These are phyloP conservation scores for Slavum lentiscoides DNA, from an alignment of 2,888 invertebrate genomes.

Conservation along the genomic window DNA sequence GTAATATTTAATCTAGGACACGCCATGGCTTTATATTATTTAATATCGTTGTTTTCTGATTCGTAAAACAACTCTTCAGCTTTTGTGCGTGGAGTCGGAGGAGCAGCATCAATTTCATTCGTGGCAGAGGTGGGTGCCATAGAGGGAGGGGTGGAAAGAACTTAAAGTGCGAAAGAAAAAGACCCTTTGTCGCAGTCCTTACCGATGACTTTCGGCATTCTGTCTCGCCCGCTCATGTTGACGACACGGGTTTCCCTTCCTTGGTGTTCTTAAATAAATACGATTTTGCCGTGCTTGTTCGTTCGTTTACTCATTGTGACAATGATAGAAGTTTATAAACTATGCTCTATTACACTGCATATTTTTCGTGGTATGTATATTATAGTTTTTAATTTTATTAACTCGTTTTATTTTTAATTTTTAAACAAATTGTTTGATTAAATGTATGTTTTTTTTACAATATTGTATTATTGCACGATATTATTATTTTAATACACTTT, in stretches of 20 bases:
- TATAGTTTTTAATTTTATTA: conserved; percentile 1
- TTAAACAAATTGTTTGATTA: background rate
- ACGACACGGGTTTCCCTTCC: conserved; percentile 39
- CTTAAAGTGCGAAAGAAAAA: conserved; percentile 53
- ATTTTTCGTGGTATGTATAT: conserved; percentile 43
- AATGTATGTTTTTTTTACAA: too few relatives aligned
- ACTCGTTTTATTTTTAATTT: background rate
- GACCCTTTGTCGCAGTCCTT: conserved; percentile 49
- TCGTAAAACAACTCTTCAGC: conserved; percentile 54
- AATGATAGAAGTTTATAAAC: conserved; percentile 39
- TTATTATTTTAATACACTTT: too few relatives aligned
- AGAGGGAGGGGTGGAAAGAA: conserved; percentile 43
- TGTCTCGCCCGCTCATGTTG: conserved; percentile 47
- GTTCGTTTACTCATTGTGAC: conserved; percentile 36
- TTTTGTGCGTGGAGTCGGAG: conserved; percentile 43
- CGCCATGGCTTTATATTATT: conserved; percentile 52
- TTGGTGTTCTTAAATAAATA: conserved; percentile 38
- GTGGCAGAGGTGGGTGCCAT: conserved; percentile 26
- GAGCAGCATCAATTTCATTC: conserved; percentile 51
- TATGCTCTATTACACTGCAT: conserved; percentile 38
- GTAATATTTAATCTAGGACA: conserved; percentile 54
- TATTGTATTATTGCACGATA: too few relatives aligned
- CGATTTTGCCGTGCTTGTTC: conserved; percentile 30
- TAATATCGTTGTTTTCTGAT: conserved; percentile 53
- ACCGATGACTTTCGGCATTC: conserved; percentile 52